A percentile compares a stretch with the other conserved stretches of the same genome.
Conservation (phyloP, 2,888 invertebrate genomes). For the Lithodes maja region DNA sequence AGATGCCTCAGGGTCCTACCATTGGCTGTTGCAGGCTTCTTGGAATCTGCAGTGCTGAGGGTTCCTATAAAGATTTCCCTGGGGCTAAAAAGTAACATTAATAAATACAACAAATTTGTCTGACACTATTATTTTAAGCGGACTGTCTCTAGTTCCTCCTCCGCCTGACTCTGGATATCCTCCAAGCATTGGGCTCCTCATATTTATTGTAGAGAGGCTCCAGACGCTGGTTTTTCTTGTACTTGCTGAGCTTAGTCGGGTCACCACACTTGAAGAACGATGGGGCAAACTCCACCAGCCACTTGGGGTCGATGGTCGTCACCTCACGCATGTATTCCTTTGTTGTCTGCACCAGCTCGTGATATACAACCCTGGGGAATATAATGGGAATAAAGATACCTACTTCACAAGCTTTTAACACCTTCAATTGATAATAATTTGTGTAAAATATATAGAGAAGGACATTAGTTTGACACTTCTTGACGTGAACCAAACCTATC, state of each 20-base stretch:
- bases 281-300: slow-evolving; percentile 99
- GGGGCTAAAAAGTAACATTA: no score
- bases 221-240: slow-evolving; percentile 98
- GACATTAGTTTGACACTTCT: no score
- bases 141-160: slow-evolving; percentile 83
- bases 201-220: slow-evolving; percentile 99
- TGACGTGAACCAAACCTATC: no score
- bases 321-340: slow-evolving; percentile 99
- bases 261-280: slow-evolving; percentile 99
- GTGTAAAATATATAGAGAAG: no score
- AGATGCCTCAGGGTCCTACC: no score
- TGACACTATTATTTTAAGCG: no score
- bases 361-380: slow-evolving; percentile 87
- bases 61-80: no score
- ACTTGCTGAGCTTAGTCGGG: slow-evolving; percentile 97
- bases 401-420: no score
- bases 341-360: slow-evolving; percentile 98
- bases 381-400: background rate
- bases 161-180: slow-evolving; percentile 94
- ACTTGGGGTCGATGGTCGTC: slow-evolving; percentile 96
- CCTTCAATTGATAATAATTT: no score
- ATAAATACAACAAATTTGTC: no score
- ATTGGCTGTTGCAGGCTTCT: no score
- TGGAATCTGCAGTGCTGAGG: no score
- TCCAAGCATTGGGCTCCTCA: slow-evolving; percentile 99